Evolutionary conservation across 92 coral and sea anemone species (phyloP), one percentile per base, ranked within the genome.

Genomic region (Porites cylindrica): DNA sequence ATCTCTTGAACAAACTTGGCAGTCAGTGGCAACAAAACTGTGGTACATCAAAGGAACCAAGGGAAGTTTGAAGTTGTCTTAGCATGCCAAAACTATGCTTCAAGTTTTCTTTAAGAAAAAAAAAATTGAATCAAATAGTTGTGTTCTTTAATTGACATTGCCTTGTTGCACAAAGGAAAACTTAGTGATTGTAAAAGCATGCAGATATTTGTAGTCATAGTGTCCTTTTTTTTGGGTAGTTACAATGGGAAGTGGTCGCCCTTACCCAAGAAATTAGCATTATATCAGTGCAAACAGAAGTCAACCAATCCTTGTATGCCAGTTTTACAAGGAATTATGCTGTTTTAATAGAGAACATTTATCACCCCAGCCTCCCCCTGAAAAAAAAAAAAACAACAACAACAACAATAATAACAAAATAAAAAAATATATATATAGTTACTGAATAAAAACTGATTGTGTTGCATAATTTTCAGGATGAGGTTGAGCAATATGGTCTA

Each of bases 401-500:
- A 66, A 66, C 21, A 66, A 66, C n/a, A n/a, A n/a, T 66, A 66
- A 24, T 18, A 18, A 54, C 9, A 54, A 8, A 54, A 54, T 8
- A 7, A 54, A 54, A 54, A 7, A 8, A 53, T 53, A 54, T 54
- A 53, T n/a, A n/a, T 53, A 53, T 21, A 21, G 8, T 53, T 10
- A 68, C 51, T 68, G 47, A 68, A 68, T 68, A 26, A 68, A n/a
- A 21, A 23, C 3, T 68, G 47, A 23, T 24, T 26, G 74, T 70
- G 74, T 70, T 70, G 51, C 53, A 8, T 32, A 51, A 75, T 51
- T 75, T 75, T 75, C 79, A 75, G 79, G 79, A 52, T 52, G 79
- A 75, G 65, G 63, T 59, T 7, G 65, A 75, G 38, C 79, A 75
- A 12, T 75, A 75, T 52, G 62, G 79, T 75, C 62, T 75, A 75